These are phyloP conservation scores for Anarsia innoxiella DNA, from an alignment of 2,888 invertebrate species.

Conservation along the genomic window DNA sequence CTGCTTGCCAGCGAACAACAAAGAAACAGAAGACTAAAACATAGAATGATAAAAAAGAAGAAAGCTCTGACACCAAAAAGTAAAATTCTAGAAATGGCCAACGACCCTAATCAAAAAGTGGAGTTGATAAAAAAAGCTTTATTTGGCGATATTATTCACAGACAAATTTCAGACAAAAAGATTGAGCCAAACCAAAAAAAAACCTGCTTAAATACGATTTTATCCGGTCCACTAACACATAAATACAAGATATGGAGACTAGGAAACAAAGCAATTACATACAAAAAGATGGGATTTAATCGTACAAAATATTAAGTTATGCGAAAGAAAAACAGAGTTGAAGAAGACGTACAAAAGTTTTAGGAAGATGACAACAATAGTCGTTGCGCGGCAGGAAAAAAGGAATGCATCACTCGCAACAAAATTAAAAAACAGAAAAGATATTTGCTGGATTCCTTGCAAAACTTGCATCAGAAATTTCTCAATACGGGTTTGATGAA, in stretches of 20 bases:
- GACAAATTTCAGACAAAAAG: not conserved
- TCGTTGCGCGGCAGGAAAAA: slow-evolving; percentile 18
- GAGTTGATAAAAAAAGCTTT: not conserved
- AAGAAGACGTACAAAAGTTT: not conserved
- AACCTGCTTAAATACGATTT: not conserved
- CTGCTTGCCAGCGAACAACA: too few relatives aligned
- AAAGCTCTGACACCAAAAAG: not conserved
- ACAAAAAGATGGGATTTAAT: not conserved
- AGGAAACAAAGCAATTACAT: not conserved
- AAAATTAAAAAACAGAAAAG: slow-evolving; percentile 11
- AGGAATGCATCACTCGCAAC: slow-evolving; percentile 15
- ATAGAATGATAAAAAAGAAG: too few relatives aligned
- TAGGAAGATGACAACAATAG: not conserved
- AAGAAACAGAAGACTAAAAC: too few relatives aligned
- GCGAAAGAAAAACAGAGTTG: not conserved
- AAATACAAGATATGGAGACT: not conserved
- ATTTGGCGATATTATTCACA: not conserved
- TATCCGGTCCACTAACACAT: not conserved
- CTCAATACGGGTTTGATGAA: not conserved
- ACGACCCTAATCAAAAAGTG: not conserved
- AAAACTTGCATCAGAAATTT: slow-evolving; percentile 3
- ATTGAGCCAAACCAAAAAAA: not conserved
- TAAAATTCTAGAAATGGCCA: not conserved
- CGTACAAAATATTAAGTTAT: not conserved
- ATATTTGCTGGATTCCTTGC: not conserved